Evolutionary conservation across 2,888 invertebrate genomes (phyloP), one percentile per base, ranked within the genome.

Genomic region (Ceriagrion tenellum): DNA sequence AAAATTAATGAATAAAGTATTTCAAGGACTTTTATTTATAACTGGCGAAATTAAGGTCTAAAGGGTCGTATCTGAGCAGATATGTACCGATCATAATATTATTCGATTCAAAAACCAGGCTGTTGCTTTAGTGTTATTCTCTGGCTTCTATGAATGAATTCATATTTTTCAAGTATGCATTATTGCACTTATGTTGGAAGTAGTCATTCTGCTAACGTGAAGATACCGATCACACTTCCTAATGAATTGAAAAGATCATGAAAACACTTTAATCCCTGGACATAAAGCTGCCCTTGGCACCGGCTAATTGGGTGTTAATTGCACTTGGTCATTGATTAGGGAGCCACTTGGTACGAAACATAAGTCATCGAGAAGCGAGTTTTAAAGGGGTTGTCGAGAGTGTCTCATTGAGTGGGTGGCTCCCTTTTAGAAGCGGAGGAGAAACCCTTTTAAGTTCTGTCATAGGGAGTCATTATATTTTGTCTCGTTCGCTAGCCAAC

Each of bases 381-480:
- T 23, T n/a, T 1, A 35, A 35, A 81, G 6, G 30, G 35, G 81
- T 0, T 4, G 13, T 23, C 12, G 8, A 23, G 23, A 16, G 18
- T 59, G 59, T 6, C 4, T 69, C 69, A 12, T 69, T 69, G 59
- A 59, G n/a, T 47, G 47, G 8, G 59, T 59, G 69, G 69, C 69
- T 69, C n/a, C 35, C n/a, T 26, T 26, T 35, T 35, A 12, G 69
- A 81, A 81, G n/a, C 6, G 35, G 69, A 26, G 26, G 26, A 12
- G 12, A 35, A 81, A 81, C 23, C 81, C 81, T 26, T 81, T 81
- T 81, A 81, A 35, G 35, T 16, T 81, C 81, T 81, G 81, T 81
- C 81, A 81, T 81, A 81, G n/a, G 81, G 81, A 81, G 81, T 35
- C 81, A 81, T 81, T 81, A 81, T 81, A 26, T 81, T 81, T 16